Conservation (phyloP, 2,797 vertebrate genomes). For the Allobates femoralis region DNA sequence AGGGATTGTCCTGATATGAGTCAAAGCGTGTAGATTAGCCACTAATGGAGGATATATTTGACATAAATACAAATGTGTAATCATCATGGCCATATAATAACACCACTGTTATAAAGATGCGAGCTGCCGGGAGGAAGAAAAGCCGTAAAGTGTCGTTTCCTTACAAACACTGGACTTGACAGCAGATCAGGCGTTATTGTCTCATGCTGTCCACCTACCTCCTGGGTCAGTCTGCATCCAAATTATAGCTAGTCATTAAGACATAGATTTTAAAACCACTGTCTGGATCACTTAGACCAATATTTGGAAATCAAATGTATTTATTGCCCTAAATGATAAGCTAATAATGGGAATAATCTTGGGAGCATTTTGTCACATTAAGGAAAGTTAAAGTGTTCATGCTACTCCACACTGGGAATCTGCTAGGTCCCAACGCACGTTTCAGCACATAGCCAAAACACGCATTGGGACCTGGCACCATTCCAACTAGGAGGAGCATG, state of each 20-base stretch:
- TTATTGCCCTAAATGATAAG: conserved; percentile 40
- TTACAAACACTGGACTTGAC: background rate
- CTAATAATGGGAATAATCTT: conserved; percentile 7
- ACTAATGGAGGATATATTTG: conserved; percentile 37
- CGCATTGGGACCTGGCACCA: no score
- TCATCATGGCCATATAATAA: conserved; percentile 5
- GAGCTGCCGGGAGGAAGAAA: background rate
- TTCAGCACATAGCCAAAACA: no score
- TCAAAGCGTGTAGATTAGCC: conserved; percentile 41
- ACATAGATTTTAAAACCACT: conserved; percentile 30
- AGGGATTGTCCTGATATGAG: conserved; percentile 19
- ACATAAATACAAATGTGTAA: background rate
- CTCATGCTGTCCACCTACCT: background rate
- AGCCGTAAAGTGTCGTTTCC: background rate
- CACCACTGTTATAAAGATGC: background rate
- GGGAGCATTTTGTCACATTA: background rate
- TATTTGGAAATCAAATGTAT: background rate
- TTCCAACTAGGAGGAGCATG: no score
- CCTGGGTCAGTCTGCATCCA: no score
- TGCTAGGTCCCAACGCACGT: no score
- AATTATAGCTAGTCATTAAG: conserved; percentile 42
- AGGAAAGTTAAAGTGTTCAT: background rate
- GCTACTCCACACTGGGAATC: no score
- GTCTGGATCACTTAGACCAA: conserved; percentile 10
- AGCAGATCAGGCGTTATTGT: background rate